A percentile compares a stretch with the other conserved stretches of the same genome.
Evolutionary conservation across 2,797 vertebrate species (phyloP).

Genomic region (Euthynnus affinis): DNA sequence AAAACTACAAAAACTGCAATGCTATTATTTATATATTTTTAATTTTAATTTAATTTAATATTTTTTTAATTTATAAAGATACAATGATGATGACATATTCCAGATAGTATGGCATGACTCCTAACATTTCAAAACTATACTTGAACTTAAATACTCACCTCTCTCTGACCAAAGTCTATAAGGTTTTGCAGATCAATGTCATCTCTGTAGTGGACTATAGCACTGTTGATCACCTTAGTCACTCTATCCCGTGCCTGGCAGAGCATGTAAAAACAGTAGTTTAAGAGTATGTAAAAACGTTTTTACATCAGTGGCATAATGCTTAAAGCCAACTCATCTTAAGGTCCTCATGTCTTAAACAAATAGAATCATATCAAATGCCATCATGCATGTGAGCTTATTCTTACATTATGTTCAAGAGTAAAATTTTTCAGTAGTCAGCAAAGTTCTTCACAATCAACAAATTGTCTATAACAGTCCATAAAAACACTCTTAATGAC

Average conservation of each 20-base stretch:
- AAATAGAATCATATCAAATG: background rate
- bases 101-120: background rate
- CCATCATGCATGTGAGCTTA: background rate
- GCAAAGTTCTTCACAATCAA: background rate
- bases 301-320: background rate
- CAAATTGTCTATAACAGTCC: background rate
- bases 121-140: background rate
- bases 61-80: too few relatives aligned
- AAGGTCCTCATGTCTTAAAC: background rate
- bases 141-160: constrained; percentile 80
- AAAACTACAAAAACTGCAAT: background rate
- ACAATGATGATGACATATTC: background rate
- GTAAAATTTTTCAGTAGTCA: background rate
- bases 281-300: background rate
- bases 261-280: constrained; percentile 5
- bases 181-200: constrained; percentile 96
- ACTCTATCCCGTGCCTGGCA: constrained; percentile 89
- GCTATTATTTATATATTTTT: background rate
- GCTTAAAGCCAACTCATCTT: too few relatives aligned
- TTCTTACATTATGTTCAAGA: background rate
- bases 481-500: too few relatives aligned
- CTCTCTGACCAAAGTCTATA: constrained; percentile 94
- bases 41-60: too few relatives aligned
- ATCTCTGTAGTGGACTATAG: constrained; percentile 93
- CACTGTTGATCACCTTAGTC: constrained; percentile 88